Base-by-base conservation (phyloP, 2,888 invertebrate genomes). In the Phoenoteleia sp. region DNA sequence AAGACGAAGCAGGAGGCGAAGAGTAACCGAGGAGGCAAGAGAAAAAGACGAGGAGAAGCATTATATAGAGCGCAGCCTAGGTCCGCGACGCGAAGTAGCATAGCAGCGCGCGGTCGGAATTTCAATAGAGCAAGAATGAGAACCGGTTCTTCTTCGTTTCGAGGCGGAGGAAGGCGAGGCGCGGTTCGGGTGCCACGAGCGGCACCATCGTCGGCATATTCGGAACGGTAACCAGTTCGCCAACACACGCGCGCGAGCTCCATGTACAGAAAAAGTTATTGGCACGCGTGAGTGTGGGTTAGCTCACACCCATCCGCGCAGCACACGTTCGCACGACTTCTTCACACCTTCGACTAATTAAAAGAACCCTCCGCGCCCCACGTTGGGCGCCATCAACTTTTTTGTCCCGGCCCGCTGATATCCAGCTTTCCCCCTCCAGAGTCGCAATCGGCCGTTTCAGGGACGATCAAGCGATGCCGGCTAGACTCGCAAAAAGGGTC, bases 331-430 rank as follows among this genome's bases (percentile, higher is more conserved):
- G 88, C 90, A 89, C 90, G 89, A 89, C 89, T 90, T 88, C 88
- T 91, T 91, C 91, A 88, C 91, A 91, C 91, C 91, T 91, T 87
- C 86, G 89, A 89, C 91, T 91, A 92, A 92, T 92, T 92, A 92
- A 92, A 91, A 91, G 91, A 89, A 87, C 86, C 89, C 87, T 83
- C 87, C 67, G 72, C 67, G 60, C 72, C 56, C 33, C 36, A 49
- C 54, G 62, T 45, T 36, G 27, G 67, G 66, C 67, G 76, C 75
- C 72, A 23, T 17, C 5, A n/a, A 29, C 42, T 29, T 33, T 60
- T 60, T 42, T 60, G 19, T 13, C 7, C 0, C 27, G 21, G 33
- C 17, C 15, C 33, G 13, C 19, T 49, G 19, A 17, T 29, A 19
- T 33, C 25, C 33, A 45, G 15, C 19, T 6, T 17, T 6, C 15